Percentiles rank a stretch among this genome's conserved stretches.
These are phyloP conservation scores for Salvelinus namaycush DNA, from an alignment of 2,113 vertebrate species.

Conservation along the genomic window DNA sequence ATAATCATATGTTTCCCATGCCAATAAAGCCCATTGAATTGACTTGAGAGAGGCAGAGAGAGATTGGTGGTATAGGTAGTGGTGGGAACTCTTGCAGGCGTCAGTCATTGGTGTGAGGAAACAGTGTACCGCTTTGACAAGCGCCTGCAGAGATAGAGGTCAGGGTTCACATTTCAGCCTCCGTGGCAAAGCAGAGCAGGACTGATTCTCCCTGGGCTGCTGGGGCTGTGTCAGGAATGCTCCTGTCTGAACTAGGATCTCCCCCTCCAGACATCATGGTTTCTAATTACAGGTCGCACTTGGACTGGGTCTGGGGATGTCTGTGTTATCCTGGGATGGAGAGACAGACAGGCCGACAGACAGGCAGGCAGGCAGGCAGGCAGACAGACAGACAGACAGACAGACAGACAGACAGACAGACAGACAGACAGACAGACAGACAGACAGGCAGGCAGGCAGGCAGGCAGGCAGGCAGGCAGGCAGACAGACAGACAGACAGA, in stretches of 20 bases:
- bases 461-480: too few relatives aligned
- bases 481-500: too few relatives aligned
- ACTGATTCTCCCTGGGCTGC: neutral
- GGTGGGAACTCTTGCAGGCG: constrained; percentile 18
- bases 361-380: too few relatives aligned
- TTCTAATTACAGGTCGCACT: constrained; percentile 60
- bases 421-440: too few relatives aligned
- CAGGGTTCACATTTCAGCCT: constrained; percentile 40
- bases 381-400: too few relatives aligned
- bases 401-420: too few relatives aligned
- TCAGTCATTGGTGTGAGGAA: constrained; percentile 44
- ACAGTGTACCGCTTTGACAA: constrained; percentile 51
- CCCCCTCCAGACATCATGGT: constrained; percentile 38
- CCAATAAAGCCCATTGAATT: too few relatives aligned
- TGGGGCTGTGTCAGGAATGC: constrained; percentile 4
- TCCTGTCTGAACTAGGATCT: constrained; percentile 1
- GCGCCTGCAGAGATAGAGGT: constrained; percentile 63
- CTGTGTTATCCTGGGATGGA: constrained; percentile 47
- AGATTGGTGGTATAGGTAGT: neutral
- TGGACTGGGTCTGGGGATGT: constrained; percentile 29
- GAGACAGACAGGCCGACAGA: neutral
- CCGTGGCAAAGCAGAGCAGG: too few relatives aligned
- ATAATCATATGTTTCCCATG: too few relatives aligned
- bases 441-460: too few relatives aligned
- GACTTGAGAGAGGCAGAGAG: neutral